Conservation (phyloP, 2,113 vertebrate genomes). For the Sylvia atricapilla region DNA sequence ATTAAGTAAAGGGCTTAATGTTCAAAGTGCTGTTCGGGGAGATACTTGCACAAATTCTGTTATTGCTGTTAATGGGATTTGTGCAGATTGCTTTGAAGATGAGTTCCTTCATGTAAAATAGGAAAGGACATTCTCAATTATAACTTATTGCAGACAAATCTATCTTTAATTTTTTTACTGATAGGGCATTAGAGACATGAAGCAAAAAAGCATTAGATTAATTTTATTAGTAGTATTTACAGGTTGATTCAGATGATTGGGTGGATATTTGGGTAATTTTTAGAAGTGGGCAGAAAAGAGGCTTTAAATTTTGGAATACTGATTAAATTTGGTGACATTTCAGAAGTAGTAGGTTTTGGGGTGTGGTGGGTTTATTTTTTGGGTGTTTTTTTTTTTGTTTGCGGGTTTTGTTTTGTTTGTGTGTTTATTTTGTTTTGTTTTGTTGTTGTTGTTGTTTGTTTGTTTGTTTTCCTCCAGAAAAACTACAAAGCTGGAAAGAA, state of each 20-base stretch:
- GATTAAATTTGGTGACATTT: not conserved
- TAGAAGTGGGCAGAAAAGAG: not conserved
- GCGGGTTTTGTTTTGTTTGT: too few species aligned
- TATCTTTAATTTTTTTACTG: conserved; percentile 40
- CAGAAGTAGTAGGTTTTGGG: not conserved
- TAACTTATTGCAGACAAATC: conserved; percentile 41
- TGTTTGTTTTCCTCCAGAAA: not conserved
- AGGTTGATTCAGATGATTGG: not conserved
- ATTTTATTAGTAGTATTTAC: not conserved
- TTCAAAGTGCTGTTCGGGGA: conserved; percentile 63
- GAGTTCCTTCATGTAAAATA: conserved; percentile 21
- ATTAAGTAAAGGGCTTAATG: conserved; percentile 63
- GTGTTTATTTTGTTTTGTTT: too few species aligned
- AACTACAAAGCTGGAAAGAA: not conserved
- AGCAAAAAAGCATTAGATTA: not conserved
- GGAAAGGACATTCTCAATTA: conserved; percentile 19
- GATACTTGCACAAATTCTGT: conserved; percentile 48
- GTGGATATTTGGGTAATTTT: not conserved
- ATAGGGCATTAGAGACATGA: not conserved
- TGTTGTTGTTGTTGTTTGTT: too few species aligned
- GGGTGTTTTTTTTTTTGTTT: too few species aligned
- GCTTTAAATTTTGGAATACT: not conserved
- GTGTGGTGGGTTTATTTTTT: too few species aligned
- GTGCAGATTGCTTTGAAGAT: conserved; percentile 58
- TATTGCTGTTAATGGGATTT: conserved; percentile 65